Conservation (phyloP, 2,888 invertebrate species). For the Pilophorus perplexus region DNA sequence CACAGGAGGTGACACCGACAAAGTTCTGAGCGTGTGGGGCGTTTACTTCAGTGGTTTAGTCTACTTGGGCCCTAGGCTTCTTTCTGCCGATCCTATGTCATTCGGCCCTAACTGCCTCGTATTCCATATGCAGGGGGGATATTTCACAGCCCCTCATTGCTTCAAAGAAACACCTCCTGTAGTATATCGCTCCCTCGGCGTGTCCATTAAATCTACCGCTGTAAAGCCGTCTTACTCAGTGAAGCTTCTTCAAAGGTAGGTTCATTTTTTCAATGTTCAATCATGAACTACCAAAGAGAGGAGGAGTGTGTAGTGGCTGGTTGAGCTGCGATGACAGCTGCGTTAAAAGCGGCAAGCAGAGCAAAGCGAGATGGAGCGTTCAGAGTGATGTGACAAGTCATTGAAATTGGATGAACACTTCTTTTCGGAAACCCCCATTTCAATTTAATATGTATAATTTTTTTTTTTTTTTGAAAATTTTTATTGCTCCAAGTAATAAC, state of each 20-base stretch:
- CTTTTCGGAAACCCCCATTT: no score
- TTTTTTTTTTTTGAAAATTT: no score
- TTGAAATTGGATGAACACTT: no score
- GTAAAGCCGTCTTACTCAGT: constrained; percentile 71
- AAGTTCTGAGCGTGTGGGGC: constrained; percentile 68
- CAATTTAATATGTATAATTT: no score
- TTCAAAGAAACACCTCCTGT: constrained; percentile 49
- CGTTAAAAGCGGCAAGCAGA: no score
- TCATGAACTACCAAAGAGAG: no score
- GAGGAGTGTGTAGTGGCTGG: no score
- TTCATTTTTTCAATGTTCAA: background rate
- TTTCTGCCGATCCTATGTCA: constrained; percentile 64
- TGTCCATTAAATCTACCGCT: constrained; percentile 61
- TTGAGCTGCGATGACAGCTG: no score
- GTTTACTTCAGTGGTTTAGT: constrained; percentile 80
- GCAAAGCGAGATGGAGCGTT: no score
- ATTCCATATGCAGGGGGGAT: constrained; percentile 84
- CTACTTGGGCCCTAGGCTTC: constrained; percentile 68
- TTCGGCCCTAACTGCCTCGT: constrained; percentile 72
- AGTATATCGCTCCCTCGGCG: constrained; percentile 54
- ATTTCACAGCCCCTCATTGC: constrained; percentile 65
- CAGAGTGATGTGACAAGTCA: no score
- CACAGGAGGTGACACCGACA: constrained; percentile 46
- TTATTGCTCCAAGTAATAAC: no score
- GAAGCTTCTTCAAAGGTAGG: constrained; percentile 62